Percentiles rank a stretch among this genome's conserved stretches.
Conservation (phyloP, 2,797 vertebrate species). For the Toxotes lorentzi region DNA sequence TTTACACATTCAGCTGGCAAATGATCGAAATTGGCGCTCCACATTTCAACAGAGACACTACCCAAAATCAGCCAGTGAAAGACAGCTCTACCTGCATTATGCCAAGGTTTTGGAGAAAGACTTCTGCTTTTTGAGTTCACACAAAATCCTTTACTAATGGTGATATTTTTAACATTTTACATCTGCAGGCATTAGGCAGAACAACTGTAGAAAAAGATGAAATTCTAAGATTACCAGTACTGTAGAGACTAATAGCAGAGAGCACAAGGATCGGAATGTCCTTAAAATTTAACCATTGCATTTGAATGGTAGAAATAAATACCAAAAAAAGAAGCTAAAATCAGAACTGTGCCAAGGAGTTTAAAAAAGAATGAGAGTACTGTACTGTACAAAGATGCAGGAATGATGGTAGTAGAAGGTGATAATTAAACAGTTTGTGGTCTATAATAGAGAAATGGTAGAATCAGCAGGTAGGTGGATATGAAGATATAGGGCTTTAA, state of each 20-base stretch:
- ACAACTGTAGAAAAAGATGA: background rate
- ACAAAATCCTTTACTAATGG: background rate
- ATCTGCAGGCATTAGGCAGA: background rate
- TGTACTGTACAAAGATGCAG: background rate
- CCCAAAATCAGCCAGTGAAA: background rate
- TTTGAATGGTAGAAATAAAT: slow-evolving; percentile 3
- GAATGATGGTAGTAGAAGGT: background rate
- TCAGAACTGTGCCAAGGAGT: background rate
- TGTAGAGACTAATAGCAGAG: background rate
- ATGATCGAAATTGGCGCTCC: slow-evolving; percentile 3
- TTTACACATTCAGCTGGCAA: slow-evolving; percentile 15
- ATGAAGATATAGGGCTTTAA: background rate
- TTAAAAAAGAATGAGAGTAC: background rate
- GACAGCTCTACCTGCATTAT: background rate
- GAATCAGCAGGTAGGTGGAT: background rate
- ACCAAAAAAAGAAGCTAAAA: background rate
- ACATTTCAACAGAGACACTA: slow-evolving; percentile 1
- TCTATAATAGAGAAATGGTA: background rate
- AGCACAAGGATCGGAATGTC: background rate
- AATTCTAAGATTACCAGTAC: background rate
- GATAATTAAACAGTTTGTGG: background rate
- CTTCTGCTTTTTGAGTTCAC: background rate
- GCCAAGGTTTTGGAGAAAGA: background rate
- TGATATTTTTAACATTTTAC: background rate
- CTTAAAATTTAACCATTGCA: background rate